These are phyloP conservation scores for Bradypus variegatus DNA, from an alignment of 2,797 vertebrate genomes.

Conservation along the genomic window DNA sequence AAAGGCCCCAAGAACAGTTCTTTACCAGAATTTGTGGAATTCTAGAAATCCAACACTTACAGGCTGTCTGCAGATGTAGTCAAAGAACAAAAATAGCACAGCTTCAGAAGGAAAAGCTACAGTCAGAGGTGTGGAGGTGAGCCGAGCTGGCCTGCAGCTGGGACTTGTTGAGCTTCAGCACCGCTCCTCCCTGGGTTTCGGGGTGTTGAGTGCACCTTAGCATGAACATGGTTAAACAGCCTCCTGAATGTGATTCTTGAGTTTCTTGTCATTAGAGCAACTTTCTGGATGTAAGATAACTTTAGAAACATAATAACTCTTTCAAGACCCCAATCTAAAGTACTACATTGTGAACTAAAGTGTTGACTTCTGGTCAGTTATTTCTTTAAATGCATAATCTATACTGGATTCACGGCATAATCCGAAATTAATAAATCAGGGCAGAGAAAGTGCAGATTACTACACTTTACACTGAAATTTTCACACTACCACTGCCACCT, in stretches of 20 bases:
- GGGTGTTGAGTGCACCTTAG: not conserved
- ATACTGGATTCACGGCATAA: not conserved
- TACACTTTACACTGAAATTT: not conserved
- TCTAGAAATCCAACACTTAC: not conserved
- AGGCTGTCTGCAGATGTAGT: not conserved
- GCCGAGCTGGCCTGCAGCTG: not conserved
- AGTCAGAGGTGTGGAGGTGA: not conserved
- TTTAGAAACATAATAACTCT: slow-evolving; percentile 34
- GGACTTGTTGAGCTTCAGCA: not conserved
- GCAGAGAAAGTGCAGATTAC: not conserved
- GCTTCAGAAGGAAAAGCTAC: not conserved
- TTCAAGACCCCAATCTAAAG: not conserved
- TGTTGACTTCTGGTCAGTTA: not conserved
- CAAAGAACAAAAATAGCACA: not conserved
- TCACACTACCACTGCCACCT: not conserved
- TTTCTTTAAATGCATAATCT: not conserved
- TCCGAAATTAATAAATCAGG: not conserved
- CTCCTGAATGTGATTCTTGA: not conserved
- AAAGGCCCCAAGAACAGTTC: not conserved
- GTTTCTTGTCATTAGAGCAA: not conserved
- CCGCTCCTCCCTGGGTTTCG: no score
- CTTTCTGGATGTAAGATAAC: slow-evolving; percentile 22
- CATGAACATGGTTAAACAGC: not conserved
- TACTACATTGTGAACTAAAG: not conserved
- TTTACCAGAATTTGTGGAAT: slow-evolving; percentile 29